Percentiles rank a stretch among this genome's conserved stretches.
Evolutionary conservation across 2,113 vertebrate genomes (phyloP).

Genomic region (Sminthopsis crassicaudata): DNA sequence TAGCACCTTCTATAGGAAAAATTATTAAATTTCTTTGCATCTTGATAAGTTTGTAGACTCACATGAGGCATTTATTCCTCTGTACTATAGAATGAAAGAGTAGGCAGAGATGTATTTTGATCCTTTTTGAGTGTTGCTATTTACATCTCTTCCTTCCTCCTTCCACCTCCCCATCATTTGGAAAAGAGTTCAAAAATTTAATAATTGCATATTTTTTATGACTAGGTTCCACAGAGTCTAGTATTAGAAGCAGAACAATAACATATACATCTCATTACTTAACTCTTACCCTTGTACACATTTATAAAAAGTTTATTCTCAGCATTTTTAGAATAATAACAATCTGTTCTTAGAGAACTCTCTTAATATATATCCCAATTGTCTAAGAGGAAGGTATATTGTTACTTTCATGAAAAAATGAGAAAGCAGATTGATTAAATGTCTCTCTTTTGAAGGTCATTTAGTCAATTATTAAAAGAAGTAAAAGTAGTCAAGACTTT

Average conservation of each 20-base stretch:
- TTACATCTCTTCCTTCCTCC: background rate
- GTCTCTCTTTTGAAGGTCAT: background rate
- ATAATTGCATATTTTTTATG: accelerated
- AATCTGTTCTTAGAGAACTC: slow-evolving; percentile 8
- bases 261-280: background rate
- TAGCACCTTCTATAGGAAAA: background rate
- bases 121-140: background rate
- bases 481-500: background rate
- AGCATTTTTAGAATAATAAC: slow-evolving; percentile 39
- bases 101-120: background rate
- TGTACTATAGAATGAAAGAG: background rate
- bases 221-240: background rate
- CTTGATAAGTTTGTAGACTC: background rate
- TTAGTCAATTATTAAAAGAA: background rate
- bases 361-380: background rate
- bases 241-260: background rate
- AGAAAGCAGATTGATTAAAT: background rate
- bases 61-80: background rate
- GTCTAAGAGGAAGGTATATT: background rate
- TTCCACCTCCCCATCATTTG: background rate
- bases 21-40: background rate
- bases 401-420: too few species aligned
- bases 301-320: slow-evolving; percentile 34
- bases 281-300: background rate
- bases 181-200: accelerated